Evolutionary conservation across 2,888 invertebrate genomes (phyloP).

Genomic region (Drosophila tanythrix): DNA sequence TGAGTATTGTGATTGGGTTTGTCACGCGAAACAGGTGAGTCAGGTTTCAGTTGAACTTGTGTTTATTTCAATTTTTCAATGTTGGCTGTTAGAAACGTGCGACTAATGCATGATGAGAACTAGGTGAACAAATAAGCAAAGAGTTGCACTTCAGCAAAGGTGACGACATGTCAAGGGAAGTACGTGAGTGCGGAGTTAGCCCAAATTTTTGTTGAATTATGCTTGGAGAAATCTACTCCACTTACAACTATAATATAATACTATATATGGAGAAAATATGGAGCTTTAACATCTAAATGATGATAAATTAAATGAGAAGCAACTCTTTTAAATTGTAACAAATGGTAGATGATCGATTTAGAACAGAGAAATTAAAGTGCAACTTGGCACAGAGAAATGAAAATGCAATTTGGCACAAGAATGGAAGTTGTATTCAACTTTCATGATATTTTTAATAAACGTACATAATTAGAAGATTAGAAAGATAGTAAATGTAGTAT

Average conservation of each 20-base stretch:
- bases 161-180: conserved; percentile 18
- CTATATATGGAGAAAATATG: not conserved
- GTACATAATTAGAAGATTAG: not conserved
- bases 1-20: conserved; percentile 2
- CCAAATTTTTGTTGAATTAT: conserved; percentile 19
- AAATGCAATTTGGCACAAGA: not conserved
- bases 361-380: not conserved
- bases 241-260: not conserved
- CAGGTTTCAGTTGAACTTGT: conserved; percentile 28
- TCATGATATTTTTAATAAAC: not conserved
- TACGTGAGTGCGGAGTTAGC: conserved; percentile 36
- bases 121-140: conserved; percentile 25
- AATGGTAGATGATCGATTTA: not conserved
- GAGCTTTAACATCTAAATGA: not conserved
- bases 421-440: not conserved
- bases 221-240: conserved; percentile 5
- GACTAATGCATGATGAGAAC: conserved; percentile 52
- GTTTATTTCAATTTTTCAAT: not conserved
- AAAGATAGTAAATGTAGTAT: not conserved
- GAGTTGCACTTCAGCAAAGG: conserved; percentile 6
- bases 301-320: not conserved
- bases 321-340: no score
- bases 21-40: conserved; percentile 25
- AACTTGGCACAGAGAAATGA: not conserved
- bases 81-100: conserved; percentile 38